phyloP scores from a whole-genome alignment of 2,113 vertebrate genomes.

The Corynorhinus townsendii region DNA sequence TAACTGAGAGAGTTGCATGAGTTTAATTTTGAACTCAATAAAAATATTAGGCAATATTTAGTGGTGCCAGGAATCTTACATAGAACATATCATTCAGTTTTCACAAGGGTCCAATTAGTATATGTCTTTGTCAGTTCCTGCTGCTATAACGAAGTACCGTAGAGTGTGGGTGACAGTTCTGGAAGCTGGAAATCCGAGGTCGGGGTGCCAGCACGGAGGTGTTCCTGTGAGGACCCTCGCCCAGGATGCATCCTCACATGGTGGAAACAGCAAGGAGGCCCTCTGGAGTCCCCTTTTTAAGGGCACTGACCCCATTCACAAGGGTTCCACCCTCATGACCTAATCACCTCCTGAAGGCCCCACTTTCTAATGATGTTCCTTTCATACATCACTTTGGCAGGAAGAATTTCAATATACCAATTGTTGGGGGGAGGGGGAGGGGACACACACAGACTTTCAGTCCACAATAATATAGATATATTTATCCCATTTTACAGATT shows the following conservation, averaged over 20 bases:
- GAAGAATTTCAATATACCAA: background rate
- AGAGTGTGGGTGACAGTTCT: background rate
- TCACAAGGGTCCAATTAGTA: background rate
- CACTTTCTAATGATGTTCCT: no score
- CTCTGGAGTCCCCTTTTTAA: background rate
- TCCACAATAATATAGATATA: background rate
- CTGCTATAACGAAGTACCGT: background rate
- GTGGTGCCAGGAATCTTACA: background rate
- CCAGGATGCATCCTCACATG: background rate
- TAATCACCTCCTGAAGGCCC: background rate
- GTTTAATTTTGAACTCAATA: background rate
- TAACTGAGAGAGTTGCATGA: background rate
- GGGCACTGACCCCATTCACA: no score
- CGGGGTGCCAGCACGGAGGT: no score
- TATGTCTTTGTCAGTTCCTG: background rate
- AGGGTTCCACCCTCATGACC: no score
- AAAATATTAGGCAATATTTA: background rate
- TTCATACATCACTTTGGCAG: no score
- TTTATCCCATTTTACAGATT: background rate
- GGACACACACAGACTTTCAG: background rate
- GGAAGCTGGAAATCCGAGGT: background rate
- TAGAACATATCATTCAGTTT: background rate
- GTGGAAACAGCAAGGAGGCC: background rate
- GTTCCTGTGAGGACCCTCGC: background rate
- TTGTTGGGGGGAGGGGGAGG: rapidly evolving